Evolutionary conservation across 2,888 invertebrate species (phyloP), one percentile per base, ranked within the genome.

Genomic region (Gonocerus acuteangulatus): DNA sequence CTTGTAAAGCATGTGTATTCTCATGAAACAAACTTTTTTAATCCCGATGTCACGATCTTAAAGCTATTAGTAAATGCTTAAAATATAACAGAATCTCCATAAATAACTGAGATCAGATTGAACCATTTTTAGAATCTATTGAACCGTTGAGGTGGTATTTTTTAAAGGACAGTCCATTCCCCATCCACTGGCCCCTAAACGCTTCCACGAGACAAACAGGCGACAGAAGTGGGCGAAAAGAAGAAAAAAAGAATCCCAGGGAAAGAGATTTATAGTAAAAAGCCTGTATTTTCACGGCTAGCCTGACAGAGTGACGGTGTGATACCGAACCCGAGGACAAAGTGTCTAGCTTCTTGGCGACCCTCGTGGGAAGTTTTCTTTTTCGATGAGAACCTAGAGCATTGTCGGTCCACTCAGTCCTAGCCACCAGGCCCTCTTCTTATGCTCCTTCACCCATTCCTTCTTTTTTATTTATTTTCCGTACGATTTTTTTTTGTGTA

Each of bases 351-450:
- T 13, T 16, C n/a, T 42, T 42, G 42, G 42, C n/a, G 19, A 54
- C 54, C 15, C 2, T 44, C 54, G 54, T 54, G 54, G 54, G 54
- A 54, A 54, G 44, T 54, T 16, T 16, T 16, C 42, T 54, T 54
- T 44, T 54, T 54, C 54, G 44, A 44, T 54, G 54, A 54, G 54
- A 54, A 54, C 39, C 23, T 15, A 11, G 13, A 13, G 21, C 39
- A 44, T 51, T 51, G 36, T 51, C 27, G n/a, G 36, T n/a, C 13
- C 48, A 15, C 54, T 36, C 44, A 44, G 21, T 16, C 18, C 54
- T 54, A 21, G 54, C 42, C 44, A 44, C 15, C 16, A 36, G n/a
- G 2, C 15, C 44, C 15, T 42, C 44, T 54, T 54, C 42, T 27
- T 27, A 27, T 27, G n/a, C 27, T 9, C 39, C 19, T 16, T 15